phyloP scores from a whole-genome alignment of 1,140 invertebrate species.

The Drosophila rhopaloa region DNA sequence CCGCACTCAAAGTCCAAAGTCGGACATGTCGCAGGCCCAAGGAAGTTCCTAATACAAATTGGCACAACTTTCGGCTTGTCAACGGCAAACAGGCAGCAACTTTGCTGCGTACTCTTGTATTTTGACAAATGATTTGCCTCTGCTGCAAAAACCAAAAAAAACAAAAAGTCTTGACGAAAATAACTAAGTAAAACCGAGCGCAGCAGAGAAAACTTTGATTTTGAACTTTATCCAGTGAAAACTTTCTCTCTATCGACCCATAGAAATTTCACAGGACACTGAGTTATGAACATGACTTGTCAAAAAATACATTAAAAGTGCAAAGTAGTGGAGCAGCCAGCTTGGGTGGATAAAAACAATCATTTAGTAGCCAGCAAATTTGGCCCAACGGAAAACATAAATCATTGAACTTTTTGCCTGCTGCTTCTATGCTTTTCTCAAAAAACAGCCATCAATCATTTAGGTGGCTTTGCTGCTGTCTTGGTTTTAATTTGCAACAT shows the following conservation, averaged over 20 bases:
- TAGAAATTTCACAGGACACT: conserved; percentile 74
- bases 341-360: conserved; percentile 64
- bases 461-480: conserved; percentile 59
- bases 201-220: conserved; percentile 71
- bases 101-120: conserved; percentile 63
- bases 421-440: conserved; percentile 1
- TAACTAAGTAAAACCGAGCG: conserved; percentile 60
- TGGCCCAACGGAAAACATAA: conserved; percentile 70
- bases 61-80: conserved; percentile 80
- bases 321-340: conserved; percentile 63
- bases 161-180: conserved; percentile 47
- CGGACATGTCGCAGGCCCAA: conserved; percentile 55
- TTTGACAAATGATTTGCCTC: conserved; percentile 80
- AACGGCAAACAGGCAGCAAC: conserved; percentile 72
- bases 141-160: conserved; percentile 55
- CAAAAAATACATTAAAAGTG: conserved; percentile 81
- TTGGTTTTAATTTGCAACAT: conserved; percentile 81
- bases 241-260: conserved; percentile 36
- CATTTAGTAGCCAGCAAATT: conserved; percentile 72
- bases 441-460: conserved; percentile 77
- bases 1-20: conserved; percentile 33
- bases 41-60: conserved; percentile 81
- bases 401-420: conserved; percentile 73
- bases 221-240: conserved; percentile 64
- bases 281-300: conserved; percentile 83